Percentiles rank a stretch among this genome's conserved stretches.
Evolutionary conservation across 2,113 vertebrate genomes (phyloP).

Genomic region (Cepphus grylle): DNA sequence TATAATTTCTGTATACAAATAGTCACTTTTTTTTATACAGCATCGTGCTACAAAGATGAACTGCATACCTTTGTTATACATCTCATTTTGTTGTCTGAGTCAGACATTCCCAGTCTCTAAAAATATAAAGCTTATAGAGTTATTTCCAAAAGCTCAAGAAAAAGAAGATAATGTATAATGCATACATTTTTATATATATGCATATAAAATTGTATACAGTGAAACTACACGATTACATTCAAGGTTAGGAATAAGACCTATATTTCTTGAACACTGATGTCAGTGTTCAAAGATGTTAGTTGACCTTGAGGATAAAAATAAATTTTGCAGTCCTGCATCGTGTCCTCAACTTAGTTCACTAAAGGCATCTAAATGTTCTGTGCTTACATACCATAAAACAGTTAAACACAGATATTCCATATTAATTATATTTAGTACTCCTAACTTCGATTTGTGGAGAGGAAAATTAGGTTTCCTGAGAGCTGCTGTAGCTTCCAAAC

Average conservation of each 20-base stretch:
- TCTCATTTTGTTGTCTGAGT: background rate
- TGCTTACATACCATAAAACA: conserved; percentile 23
- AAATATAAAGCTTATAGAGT: background rate
- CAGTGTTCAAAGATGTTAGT: background rate
- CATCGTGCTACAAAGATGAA: background rate
- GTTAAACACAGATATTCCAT: conserved; percentile 25
- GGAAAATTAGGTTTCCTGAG: conserved; percentile 46
- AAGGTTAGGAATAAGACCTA: background rate
- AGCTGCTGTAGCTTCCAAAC: conserved; percentile 37
- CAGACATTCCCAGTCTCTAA: background rate
- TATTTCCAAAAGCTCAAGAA: background rate
- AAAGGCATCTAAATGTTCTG: background rate
- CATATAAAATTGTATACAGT: background rate
- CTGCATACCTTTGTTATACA: background rate
- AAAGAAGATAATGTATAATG: background rate
- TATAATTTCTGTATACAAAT: background rate
- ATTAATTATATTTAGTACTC: conserved; percentile 45
- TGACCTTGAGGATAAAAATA: conserved; percentile 55
- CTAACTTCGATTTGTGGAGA: conserved; percentile 25
- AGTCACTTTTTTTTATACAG: background rate
- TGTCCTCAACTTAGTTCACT: background rate
- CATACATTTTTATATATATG: too few relatives aligned
- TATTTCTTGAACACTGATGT: background rate
- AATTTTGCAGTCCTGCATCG: background rate
- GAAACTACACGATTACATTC: background rate